phyloP scores from a whole-genome alignment of 2,797 vertebrate species.

The Sebastolobus altivelis region DNA sequence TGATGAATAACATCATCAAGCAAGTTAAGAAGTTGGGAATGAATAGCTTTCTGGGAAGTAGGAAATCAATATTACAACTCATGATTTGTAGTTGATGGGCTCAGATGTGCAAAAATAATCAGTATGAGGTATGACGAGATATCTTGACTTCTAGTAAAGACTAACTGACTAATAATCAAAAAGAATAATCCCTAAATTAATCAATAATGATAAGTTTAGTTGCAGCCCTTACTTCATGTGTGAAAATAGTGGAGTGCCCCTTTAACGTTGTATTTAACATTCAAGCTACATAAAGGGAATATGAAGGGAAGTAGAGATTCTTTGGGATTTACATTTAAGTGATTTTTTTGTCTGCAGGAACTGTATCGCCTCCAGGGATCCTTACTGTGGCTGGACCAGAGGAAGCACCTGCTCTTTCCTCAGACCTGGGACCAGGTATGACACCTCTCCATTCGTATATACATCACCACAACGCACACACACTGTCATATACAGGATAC shows the following conservation, averaged over 20 bases:
- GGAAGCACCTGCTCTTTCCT: slow-evolving; percentile 94
- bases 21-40: neutral
- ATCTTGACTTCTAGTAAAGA: neutral
- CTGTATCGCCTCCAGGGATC: slow-evolving; percentile 94
- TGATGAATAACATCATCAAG: slow-evolving; percentile 26
- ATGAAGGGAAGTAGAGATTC: neutral
- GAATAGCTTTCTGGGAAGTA: neutral
- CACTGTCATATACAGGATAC: neutral
- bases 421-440: slow-evolving; percentile 91
- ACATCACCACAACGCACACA: slow-evolving; percentile 12
- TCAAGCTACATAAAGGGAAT: neutral
- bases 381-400: slow-evolving; percentile 95
- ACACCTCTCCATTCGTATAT: slow-evolving; percentile 6
- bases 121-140: neutral
- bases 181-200: neutral
- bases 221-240: neutral
- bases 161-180: neutral
- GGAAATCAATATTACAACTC: neutral
- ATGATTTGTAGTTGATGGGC: neutral
- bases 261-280: neutral
- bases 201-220: neutral
- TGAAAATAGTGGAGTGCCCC: neutral
- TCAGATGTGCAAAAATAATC: slow-evolving; percentile 10
- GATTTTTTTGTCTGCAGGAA: slow-evolving; percentile 81
- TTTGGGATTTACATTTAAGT: neutral